Percentiles rank a stretch among this genome's conserved stretches.
These are phyloP conservation scores for Drosophila burlai DNA, from an alignment of 1,140 invertebrate species.

Conservation along the genomic window DNA sequence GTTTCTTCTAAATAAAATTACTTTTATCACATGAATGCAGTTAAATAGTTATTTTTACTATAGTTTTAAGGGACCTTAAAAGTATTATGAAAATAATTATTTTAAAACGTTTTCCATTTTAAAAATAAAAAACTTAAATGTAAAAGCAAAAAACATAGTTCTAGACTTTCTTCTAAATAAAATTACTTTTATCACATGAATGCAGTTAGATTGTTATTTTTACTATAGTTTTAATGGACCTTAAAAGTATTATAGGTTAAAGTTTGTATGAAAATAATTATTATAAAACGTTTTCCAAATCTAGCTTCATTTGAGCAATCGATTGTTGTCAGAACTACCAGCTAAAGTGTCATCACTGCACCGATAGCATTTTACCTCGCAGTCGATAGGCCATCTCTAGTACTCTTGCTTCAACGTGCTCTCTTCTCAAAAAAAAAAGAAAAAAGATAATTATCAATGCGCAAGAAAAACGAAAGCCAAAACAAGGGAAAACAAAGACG, in stretches of 20 bases:
- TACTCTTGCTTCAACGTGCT: constrained; percentile 38
- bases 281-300: too few relatives aligned
- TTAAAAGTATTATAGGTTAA: too few relatives aligned
- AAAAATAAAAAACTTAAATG: not conserved
- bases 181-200: not conserved
- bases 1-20: too few relatives aligned
- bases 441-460: constrained; percentile 23
- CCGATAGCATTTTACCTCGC: not conserved
- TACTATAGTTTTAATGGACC: not conserved
- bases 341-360: not conserved
- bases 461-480: constrained; percentile 21
- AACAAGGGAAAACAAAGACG: constrained; percentile 37
- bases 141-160: not conserved
- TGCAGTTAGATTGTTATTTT: not conserved
- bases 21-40: too few relatives aligned
- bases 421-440: constrained; percentile 17
- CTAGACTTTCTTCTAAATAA: not conserved
- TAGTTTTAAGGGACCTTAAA: too few relatives aligned
- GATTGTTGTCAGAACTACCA: not conserved
- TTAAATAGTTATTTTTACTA: too few relatives aligned
- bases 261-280: not conserved
- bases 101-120: too few relatives aligned
- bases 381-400: constrained; percentile 6
- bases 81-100: too few relatives aligned
- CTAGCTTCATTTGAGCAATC: not conserved